These are phyloP conservation scores for Malacoraja senta DNA, from an alignment of 2,797 vertebrate genomes.

Conservation along the genomic window DNA sequence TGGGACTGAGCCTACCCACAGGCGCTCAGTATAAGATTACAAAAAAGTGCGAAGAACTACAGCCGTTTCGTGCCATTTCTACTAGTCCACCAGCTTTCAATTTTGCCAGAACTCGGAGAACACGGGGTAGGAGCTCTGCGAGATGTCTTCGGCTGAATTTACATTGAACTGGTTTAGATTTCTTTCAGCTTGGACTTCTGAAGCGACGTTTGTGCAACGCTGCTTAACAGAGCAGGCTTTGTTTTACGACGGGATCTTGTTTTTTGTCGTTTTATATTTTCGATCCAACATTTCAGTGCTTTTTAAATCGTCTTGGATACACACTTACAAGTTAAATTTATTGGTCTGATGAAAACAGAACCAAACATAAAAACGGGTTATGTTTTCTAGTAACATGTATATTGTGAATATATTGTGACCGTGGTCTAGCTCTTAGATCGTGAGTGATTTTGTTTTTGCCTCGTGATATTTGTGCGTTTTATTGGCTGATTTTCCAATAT, in stretches of 20 bases:
- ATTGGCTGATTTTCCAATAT: too few species aligned
- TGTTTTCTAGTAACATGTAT: not conserved
- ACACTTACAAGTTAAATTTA: not conserved
- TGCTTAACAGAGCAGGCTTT: not conserved
- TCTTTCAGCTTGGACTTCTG: not conserved
- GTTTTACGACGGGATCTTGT: too few species aligned
- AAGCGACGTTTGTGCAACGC: too few species aligned
- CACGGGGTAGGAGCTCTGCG: not conserved
- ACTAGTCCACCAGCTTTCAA: not conserved
- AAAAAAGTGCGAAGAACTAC: not conserved
- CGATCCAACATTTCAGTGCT: not conserved
- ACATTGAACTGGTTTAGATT: not conserved
- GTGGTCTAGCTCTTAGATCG: too few species aligned
- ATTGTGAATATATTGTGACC: not conserved
- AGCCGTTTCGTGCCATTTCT: not conserved
- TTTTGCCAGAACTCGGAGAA: not conserved
- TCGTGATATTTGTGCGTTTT: not conserved
- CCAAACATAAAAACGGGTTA: not conserved
- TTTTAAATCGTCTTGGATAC: not conserved
- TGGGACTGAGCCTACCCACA: not conserved
- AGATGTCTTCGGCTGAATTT: not conserved
- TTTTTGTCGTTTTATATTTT: not conserved
- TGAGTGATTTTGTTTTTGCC: not conserved
- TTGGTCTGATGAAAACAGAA: not conserved
- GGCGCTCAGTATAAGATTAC: not conserved